Base-by-base conservation (phyloP, 1,140 invertebrate species). In the Tetramorium parvispinum region DNA sequence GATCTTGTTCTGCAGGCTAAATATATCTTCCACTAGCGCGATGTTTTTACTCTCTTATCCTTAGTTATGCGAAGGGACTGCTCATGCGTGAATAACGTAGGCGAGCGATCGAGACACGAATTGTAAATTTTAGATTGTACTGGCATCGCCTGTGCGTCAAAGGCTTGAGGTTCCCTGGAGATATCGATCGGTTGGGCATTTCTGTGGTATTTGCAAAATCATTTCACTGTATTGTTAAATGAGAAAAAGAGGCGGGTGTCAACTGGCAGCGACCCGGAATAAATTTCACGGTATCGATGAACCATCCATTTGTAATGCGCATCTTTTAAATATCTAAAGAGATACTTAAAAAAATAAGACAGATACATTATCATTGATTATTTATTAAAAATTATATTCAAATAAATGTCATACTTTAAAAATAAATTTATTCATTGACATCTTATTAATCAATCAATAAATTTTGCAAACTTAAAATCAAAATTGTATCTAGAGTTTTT, bases 191-290 rank as follows among this genome's bases (percentile, higher is more conserved):
- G 16, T 24, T 49, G 32, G 76, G 46, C 63, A 51, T 51, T 79
- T 86, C 63, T 79, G 85, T 75, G 32, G 21, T 70, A 78, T 57
- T 79, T 76, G 81, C 75, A 59, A 59, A 71, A 83, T 87, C 79
- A 89, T 91, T 75, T 70, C 18, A 55, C 43, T 40, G 78, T 46
- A 82, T 82, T 82, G 66, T 82, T 46, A 27, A 71, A 32, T 66
- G 37, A 46, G 53, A 82, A 32, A 59, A 71, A 40, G 40, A 46
- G 7, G 53, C 53, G 40, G 18, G n/a, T 82, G 79, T 82, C 66
- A 46, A 43, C 16, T 70, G 4, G 3, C 65, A 55, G 24, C 4
- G 51, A 82, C 79, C 40, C 40, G 53, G 53, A 82, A 82, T 82
- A 73, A 82, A 59, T 82, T 82, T 59, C 53, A 4, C 16, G 2